Evolutionary conservation across 2,888 invertebrate genomes (phyloP).

Genomic region (Trissolcus japonicus): DNA sequence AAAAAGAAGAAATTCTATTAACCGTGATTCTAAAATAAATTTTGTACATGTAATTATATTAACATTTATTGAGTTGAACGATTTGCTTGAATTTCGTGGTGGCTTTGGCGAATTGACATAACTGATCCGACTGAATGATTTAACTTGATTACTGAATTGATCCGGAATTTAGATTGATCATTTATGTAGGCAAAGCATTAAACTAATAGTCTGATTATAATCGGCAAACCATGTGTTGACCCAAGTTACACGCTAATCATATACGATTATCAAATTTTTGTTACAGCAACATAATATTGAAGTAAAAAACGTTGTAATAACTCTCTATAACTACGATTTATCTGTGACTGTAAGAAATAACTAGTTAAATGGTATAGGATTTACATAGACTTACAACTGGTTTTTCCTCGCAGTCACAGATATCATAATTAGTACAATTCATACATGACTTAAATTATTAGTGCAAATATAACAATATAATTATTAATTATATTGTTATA

Average conservation of each 20-base stretch:
- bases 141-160: constrained; percentile 4
- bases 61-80: neutral
- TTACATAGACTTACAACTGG: too few relatives aligned
- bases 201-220: constrained; percentile 3
- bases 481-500: too few relatives aligned
- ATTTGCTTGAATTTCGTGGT: neutral
- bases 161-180: constrained; percentile 5
- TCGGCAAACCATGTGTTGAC: neutral
- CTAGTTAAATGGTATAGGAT: too few relatives aligned
- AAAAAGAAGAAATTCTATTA: neutral
- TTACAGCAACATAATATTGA: neutral
- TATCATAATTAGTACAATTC: too few relatives aligned
- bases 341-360: too few relatives aligned
- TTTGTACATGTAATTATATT: too few relatives aligned
- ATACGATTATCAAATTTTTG: neutral
- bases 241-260: neutral
- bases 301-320: too few relatives aligned
- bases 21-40: neutral
- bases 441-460: too few relatives aligned
- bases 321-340: too few relatives aligned
- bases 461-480: too few relatives aligned
- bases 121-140: constrained; percentile 2
- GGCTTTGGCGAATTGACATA: neutral
- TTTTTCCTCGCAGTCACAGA: too few relatives aligned
- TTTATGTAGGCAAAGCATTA: constrained; percentile 1